These are phyloP conservation scores for Temnopleurus reevesii DNA, from an alignment of 53 echinoderm and acorn worm species.

Conservation along the genomic window DNA sequence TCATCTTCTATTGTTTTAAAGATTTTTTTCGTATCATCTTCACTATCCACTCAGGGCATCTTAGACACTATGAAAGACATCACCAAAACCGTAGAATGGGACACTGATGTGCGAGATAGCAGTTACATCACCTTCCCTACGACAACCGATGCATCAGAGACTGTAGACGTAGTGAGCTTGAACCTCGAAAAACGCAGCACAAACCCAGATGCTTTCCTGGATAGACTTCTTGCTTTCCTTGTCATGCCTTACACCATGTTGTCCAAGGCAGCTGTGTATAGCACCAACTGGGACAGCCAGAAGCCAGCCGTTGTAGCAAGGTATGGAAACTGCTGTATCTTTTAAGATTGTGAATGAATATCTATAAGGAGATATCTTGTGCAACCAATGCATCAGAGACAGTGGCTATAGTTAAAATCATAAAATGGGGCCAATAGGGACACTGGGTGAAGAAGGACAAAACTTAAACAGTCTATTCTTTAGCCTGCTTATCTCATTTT, in stretches of 20 bases:
- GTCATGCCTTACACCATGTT: conserved; percentile 42
- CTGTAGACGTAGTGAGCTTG: conserved; percentile 71
- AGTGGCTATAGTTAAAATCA: too few relatives aligned
- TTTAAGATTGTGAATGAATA: too few relatives aligned
- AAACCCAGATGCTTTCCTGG: background rate
- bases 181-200: conserved; percentile 43
- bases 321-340: too few relatives aligned
- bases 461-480: too few relatives aligned
- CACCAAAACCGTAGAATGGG: conserved; percentile 75
- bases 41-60: conserved; percentile 57
- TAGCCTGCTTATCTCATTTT: too few relatives aligned
- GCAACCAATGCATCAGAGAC: too few relatives aligned
- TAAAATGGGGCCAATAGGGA: too few relatives aligned
- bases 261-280: conserved; percentile 28
- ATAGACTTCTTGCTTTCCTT: conserved; percentile 37
- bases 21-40: too few relatives aligned
- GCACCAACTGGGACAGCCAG: background rate
- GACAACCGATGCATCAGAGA: conserved; percentile 54
- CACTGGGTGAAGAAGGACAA: too few relatives aligned
- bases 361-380: too few relatives aligned
- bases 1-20: too few relatives aligned
- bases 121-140: conserved; percentile 68
- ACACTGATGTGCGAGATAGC: conserved; percentile 53
- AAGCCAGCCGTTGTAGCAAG: conserved; percentile 66
- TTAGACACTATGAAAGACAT: conserved; percentile 76